Evolutionary conservation across 92 coral and sea anemone genomes (phyloP).

Genomic region (Heteractis magnifica): DNA sequence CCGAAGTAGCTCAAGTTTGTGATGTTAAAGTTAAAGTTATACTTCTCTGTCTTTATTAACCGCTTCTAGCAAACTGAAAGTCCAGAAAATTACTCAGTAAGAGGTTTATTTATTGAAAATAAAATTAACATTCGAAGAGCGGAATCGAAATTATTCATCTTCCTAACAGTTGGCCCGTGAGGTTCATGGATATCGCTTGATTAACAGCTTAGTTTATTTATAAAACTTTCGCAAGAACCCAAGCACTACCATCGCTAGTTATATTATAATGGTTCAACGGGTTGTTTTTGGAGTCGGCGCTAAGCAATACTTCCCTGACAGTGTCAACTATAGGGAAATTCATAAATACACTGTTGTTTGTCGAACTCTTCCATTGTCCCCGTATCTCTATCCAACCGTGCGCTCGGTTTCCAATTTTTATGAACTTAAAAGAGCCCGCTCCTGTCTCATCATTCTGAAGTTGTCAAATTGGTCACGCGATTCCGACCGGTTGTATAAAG

Average conservation of each 20-base stretch:
- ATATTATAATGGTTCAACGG: neutral
- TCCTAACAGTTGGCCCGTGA: no score
- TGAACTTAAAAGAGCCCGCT: neutral
- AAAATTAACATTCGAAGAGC: no score
- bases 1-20: no score
- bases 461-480: slow-evolving; percentile 9
- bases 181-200: neutral
- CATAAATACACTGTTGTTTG: neutral
- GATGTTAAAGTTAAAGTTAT: no score
- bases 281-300: neutral
- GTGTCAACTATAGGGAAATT: neutral
- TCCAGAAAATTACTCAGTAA: no score
- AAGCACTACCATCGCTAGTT: no score
- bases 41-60: no score
- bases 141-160: no score
- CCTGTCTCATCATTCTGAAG: neutral
- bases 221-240: neutral
- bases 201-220: neutral
- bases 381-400: slow-evolving; percentile 2
- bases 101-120: no score
- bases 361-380: neutral
- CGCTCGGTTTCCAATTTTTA: neutral
- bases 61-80: no score
- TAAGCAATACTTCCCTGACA: neutral
- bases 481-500: neutral